A percentile compares a stretch with the other conserved stretches of the same genome.
phyloP scores from a whole-genome alignment of 2,888 invertebrate species.

The Exocentrus adspersus region DNA sequence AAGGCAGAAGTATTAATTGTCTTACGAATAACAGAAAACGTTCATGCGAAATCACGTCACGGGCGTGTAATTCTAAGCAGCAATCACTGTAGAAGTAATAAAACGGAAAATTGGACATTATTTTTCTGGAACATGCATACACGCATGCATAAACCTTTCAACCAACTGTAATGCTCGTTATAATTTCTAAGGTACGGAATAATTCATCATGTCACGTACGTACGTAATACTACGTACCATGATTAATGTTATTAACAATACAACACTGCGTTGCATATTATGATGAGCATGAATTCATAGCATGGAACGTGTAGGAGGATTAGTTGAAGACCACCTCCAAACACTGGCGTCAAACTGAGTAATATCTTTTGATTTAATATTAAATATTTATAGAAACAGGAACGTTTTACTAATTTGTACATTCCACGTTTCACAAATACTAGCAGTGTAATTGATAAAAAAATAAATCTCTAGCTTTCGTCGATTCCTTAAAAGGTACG shows the following conservation, averaged over 20 bases:
- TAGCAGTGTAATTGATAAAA: no score
- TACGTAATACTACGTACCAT: not conserved
- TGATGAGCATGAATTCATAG: constrained; percentile 7
- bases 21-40: no score
- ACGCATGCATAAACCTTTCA: not conserved
- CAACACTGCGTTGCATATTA: not conserved
- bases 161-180: constrained; percentile 1
- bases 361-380: constrained; percentile 6
- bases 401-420: no score
- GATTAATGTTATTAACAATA: constrained; percentile 8
- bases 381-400: not conserved
- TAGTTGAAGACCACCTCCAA: not conserved
- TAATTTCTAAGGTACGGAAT: not conserved
- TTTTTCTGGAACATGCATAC: not conserved
- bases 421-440: no score
- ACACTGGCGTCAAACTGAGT: not conserved
- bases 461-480: not conserved
- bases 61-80: no score
- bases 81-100: no score
- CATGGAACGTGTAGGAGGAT: not conserved
- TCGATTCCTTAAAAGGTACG: not conserved
- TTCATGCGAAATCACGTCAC: no score
- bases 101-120: no score
- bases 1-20: no score
- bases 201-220: constrained; percentile 8